Percentiles rank a stretch among this genome's conserved stretches.
Evolutionary conservation across 1,140 invertebrate species (phyloP).

Genomic region (Sitophilus oryzae): DNA sequence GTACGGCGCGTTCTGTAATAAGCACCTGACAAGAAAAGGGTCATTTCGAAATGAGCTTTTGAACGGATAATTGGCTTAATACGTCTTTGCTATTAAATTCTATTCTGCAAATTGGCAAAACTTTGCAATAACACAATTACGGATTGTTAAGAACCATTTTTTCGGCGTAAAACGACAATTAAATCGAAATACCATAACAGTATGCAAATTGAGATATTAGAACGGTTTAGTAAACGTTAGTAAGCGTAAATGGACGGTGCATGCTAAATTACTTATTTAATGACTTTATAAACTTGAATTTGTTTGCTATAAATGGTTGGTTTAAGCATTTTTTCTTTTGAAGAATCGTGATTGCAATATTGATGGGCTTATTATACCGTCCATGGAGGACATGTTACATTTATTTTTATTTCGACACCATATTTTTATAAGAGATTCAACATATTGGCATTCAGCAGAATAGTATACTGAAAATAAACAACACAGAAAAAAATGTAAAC

Average conservation of each 20-base stretch:
- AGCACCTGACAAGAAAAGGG: too few relatives aligned
- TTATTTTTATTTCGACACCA: too few relatives aligned
- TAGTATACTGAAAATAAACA: too few relatives aligned
- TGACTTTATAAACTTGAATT: not conserved
- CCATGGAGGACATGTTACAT: too few relatives aligned
- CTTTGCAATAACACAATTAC: not conserved
- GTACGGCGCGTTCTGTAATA: too few relatives aligned
- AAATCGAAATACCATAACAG: not conserved
- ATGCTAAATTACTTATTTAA: not conserved
- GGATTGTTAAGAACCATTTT: not conserved
- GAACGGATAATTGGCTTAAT: too few relatives aligned
- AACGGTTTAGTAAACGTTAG: not conserved
- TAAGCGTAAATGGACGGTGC: not conserved
- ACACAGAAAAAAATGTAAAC: too few relatives aligned
- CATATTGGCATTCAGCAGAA: too few relatives aligned
- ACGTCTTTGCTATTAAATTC: not conserved
- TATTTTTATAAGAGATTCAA: too few relatives aligned
- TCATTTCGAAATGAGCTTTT: too few relatives aligned
- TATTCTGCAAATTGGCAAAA: not conserved
- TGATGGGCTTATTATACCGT: too few relatives aligned
- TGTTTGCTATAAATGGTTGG: not conserved
- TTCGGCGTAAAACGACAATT: not conserved
- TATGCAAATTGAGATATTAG: not conserved
- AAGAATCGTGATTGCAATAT: not conserved
- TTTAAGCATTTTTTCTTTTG: not conserved